A percentile compares a stretch with the other conserved stretches of the same genome.
phyloP scores from a whole-genome alignment of 2,113 vertebrate genomes.

The Phyllopteryx taeniolatus region DNA sequence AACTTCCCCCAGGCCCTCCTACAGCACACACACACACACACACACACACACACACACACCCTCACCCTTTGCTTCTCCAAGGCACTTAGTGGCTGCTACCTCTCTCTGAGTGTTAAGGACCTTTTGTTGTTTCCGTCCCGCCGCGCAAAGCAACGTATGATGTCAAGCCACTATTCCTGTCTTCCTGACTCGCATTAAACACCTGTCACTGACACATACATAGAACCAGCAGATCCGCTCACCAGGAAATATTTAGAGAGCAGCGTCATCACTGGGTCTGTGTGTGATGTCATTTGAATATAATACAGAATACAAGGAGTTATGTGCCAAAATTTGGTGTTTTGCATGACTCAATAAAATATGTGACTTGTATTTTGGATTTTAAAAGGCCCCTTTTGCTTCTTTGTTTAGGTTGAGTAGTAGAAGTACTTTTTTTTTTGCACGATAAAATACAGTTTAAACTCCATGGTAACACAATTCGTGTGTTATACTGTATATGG shows the following conservation, averaged over 20 bases:
- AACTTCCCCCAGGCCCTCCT: conserved; percentile 47
- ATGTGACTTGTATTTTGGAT: background rate
- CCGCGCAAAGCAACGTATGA: conserved; percentile 68
- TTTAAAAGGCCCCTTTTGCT: background rate
- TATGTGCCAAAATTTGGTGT: background rate
- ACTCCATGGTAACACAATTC: background rate
- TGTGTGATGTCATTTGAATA: background rate
- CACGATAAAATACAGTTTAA: background rate
- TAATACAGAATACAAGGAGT: background rate
- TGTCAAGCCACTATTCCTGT: conserved; percentile 86
- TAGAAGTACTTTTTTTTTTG: background rate
- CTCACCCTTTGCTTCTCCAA: conserved; percentile 27
- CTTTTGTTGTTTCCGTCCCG: conserved; percentile 65
- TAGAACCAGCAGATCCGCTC: conserved; percentile 40
- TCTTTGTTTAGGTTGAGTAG: background rate
- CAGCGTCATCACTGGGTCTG: conserved; percentile 27
- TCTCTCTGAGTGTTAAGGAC: conserved; percentile 70
- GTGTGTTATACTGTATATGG: background rate
- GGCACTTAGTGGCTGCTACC: conserved; percentile 19
- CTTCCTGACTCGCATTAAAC: conserved; percentile 64
- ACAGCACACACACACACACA: conserved; percentile 17
- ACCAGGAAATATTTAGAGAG: conserved; percentile 32
- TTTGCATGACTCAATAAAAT: background rate
- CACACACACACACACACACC: conserved; percentile 36
- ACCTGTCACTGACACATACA: conserved; percentile 63